These are phyloP conservation scores for Gastrophryne carolinensis DNA, from an alignment of 2,797 vertebrate genomes.

Conservation along the genomic window DNA sequence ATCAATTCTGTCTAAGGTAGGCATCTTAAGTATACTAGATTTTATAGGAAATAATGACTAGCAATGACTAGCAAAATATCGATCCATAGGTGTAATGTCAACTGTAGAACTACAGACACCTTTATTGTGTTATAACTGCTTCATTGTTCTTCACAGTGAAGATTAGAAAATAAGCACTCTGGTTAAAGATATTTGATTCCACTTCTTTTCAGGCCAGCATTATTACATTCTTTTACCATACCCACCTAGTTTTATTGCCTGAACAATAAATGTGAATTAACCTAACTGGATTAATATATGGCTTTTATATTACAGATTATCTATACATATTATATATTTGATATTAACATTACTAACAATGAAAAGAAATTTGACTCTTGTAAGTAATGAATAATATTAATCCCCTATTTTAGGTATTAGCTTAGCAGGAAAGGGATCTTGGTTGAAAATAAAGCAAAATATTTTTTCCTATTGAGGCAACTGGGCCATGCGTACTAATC, in stretches of 20 bases:
- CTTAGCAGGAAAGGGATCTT: too few relatives aligned
- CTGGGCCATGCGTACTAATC: too few relatives aligned
- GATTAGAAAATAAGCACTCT: neutral
- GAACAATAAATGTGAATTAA: constrained; percentile 33
- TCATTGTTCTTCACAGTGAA: neutral
- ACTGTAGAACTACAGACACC: neutral
- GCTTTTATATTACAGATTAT: constrained; percentile 13
- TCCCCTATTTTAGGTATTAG: too few relatives aligned
- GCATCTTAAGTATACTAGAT: neutral
- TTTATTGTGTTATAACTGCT: neutral
- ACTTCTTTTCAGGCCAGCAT: constrained; percentile 7
- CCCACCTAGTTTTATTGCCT: neutral
- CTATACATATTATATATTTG: constrained; percentile 3
- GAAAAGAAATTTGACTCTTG: neutral
- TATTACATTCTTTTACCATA: constrained; percentile 10
- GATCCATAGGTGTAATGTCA: neutral
- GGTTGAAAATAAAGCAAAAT: too few relatives aligned
- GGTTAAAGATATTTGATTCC: constrained; percentile 22
- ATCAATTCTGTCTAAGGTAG: neutral
- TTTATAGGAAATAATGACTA: neutral
- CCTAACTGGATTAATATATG: neutral
- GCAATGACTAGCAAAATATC: neutral
- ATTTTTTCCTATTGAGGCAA: too few relatives aligned
- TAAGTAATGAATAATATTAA: too few relatives aligned
- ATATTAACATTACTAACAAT: neutral